Evolutionary conservation across 2,113 vertebrate genomes (phyloP), one percentile per base, ranked within the genome.

Genomic region (Leuciscus idus): DNA sequence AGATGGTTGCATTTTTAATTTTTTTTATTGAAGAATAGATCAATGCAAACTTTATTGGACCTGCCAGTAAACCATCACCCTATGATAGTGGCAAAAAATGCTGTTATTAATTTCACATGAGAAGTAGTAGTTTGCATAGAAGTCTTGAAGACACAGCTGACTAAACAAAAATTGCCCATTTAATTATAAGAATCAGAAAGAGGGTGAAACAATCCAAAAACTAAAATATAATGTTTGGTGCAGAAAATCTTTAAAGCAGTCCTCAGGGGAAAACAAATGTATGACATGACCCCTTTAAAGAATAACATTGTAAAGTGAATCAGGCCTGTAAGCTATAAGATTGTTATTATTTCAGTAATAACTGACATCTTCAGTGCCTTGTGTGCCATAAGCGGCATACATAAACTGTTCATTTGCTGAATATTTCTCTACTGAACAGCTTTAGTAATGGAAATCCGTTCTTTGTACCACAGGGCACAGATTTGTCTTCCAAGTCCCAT

Each of bases 361-460:
- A 33, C 15, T 33, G 28, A 39, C 19, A 70, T 70, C 50, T 23
- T 57, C 30, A 79, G 77, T 6, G 3, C 19, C 76, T 59, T 21
- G n/a, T 79, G 28, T 3, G 8, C 5, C 52, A 36, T 59, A 28
- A 39, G 55, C 33, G 36, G 28, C 10, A 78, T 1, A 43, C 33
- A 43, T 61, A 23, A 61, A 61, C 33, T 4, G 12, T 15, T 61
- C 21, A 2, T 55, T 43, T 80, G 12, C 23, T 61, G 21, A 33
- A 80, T 43, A 43, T 80, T 43, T 80, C 55, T 57, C 55, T 39
- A 52, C 26, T 15, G 76, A 61, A 9, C 55, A n/a, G 55, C 5
- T 61, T 61, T n/a, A 43, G 30, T 77, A 77, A 77, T 80, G 55
- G 33, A 43, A 43, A 80, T 43, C 33, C 13, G 61, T 39, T 80